phyloP scores from a whole-genome alignment of 2,888 invertebrate species.

The Psylliodes chrysocephalus region DNA sequence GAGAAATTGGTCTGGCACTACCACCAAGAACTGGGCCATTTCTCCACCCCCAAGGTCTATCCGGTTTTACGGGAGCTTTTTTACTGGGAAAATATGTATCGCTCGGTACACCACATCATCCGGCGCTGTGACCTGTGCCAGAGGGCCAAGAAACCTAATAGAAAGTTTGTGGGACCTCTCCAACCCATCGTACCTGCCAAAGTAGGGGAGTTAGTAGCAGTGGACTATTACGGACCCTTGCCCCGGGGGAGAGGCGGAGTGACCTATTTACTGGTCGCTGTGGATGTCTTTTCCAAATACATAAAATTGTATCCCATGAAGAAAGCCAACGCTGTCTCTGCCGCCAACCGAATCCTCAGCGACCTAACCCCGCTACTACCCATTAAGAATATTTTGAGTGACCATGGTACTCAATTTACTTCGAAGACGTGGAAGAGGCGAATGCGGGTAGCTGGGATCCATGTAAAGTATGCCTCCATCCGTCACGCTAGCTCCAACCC shows the following conservation, averaged over 20 bases:
- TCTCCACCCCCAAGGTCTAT: neutral
- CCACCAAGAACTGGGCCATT: neutral
- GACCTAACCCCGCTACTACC: neutral
- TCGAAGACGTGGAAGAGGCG: neutral
- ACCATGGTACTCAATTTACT: no score
- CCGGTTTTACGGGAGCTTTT: neutral
- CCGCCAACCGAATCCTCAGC: neutral
- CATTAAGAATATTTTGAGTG: neutral
- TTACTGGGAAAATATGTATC: neutral
- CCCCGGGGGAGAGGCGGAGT: neutral
- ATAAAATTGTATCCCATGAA: neutral
- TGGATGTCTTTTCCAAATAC: slow-evolving; percentile 3
- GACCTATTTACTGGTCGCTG: neutral
- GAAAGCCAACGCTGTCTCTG: neutral
- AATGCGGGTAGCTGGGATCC: neutral
- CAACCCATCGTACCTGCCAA: no score
- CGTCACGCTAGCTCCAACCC: no score
- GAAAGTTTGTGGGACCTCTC: neutral
- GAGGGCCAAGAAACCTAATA: slow-evolving; percentile 3
- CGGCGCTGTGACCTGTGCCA: neutral
- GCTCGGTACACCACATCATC: neutral
- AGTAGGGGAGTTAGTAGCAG: neutral
- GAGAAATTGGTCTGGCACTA: no score
- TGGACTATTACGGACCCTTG: neutral
- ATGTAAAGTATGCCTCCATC: no score